phyloP scores from a whole-genome alignment of 2,888 invertebrate genomes.

The Artemia sp. region DNA sequence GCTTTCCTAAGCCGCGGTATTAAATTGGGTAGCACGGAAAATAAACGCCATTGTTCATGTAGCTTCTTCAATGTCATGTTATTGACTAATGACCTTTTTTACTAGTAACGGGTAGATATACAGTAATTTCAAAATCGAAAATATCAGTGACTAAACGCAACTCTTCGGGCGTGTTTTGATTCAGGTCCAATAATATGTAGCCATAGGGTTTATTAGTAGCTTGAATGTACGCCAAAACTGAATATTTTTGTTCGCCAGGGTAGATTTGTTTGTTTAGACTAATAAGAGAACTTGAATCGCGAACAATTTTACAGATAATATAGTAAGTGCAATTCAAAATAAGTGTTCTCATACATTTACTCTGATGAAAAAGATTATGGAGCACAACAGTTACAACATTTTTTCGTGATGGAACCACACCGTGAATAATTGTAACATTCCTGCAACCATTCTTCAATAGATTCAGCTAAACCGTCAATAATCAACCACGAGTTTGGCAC shows the following conservation, averaged over 20 bases:
- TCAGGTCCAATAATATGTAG: constrained; percentile 6
- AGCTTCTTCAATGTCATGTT: not conserved
- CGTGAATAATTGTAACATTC: too few relatives aligned
- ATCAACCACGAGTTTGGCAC: too few relatives aligned
- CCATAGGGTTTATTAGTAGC: not conserved
- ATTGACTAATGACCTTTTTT: not conserved
- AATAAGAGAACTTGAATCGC: constrained; percentile 13
- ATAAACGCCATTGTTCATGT: not conserved
- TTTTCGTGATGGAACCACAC: too few relatives aligned
- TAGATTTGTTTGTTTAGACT: not conserved
- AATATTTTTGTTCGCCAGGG: not conserved
- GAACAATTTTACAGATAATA: not conserved
- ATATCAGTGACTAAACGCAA: constrained; percentile 4
- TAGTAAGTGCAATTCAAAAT: not conserved
- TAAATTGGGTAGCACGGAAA: not conserved
- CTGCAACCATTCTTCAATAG: too few relatives aligned
- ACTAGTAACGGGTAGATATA: not conserved
- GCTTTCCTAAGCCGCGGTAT: not conserved
- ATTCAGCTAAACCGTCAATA: too few relatives aligned
- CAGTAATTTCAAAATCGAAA: not conserved
- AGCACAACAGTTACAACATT: not conserved
- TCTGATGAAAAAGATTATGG: too few relatives aligned
- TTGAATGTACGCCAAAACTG: not conserved
- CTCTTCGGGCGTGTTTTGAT: constrained; percentile 8
- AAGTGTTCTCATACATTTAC: too few relatives aligned